These are phyloP conservation scores for Cyphomyrmex costatus DNA, from an alignment of 1,140 invertebrate genomes.

Conservation along the genomic window DNA sequence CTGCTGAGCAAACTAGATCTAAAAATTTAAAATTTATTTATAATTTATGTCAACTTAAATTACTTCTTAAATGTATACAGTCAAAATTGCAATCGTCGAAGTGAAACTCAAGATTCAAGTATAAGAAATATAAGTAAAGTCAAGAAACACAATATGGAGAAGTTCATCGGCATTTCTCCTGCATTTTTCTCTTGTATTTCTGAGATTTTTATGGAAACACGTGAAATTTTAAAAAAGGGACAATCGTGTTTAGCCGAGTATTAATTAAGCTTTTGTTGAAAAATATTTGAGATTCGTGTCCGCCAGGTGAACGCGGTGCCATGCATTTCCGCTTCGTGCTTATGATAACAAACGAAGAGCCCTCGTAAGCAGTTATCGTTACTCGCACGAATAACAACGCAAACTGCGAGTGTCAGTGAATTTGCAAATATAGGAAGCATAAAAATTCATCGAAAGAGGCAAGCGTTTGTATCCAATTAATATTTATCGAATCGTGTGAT, in stretches of 20 bases:
- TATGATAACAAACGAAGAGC: constrained; percentile 55
- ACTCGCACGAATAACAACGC: not conserved
- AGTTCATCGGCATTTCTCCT: not conserved
- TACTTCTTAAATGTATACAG: not conserved
- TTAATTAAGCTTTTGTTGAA: constrained; percentile 15
- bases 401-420: not conserved
- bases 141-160: not conserved
- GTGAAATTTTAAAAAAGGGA: not conserved
- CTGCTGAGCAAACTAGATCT: no score
- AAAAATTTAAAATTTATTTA: no score
- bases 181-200: not conserved
- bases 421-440: not conserved
- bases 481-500: constrained; percentile 6
- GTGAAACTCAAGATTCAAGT: not conserved
- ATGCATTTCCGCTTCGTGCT: constrained; percentile 35
- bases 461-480: not conserved
- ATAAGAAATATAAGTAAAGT: not conserved
- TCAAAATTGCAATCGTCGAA: not conserved
- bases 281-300: constrained; percentile 64
- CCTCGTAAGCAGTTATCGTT: not conserved
- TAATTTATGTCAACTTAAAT: not conserved
- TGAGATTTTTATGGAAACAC: not conserved
- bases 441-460: not conserved
- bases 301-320: constrained; percentile 30
- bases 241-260: constrained; percentile 7